A percentile compares a stretch with the other conserved stretches of the same genome.
phyloP scores from a whole-genome alignment of 2,797 vertebrate genomes.

The Hapalemur alaotrensis region DNA sequence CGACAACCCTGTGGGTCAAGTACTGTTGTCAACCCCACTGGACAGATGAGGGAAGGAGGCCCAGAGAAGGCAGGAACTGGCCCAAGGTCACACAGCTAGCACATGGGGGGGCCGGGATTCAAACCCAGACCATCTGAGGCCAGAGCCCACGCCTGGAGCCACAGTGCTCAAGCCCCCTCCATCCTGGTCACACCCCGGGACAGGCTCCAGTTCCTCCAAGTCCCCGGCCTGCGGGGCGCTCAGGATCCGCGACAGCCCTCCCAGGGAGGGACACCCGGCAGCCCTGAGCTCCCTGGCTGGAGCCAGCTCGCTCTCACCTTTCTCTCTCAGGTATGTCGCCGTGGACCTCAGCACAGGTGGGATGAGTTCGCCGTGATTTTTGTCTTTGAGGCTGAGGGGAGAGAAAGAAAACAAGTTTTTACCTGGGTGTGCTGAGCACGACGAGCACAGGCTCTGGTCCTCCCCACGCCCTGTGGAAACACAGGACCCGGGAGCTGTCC shows the following conservation, averaged over 20 bases:
- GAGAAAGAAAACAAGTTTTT: background rate
- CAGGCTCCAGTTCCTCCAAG: fast-evolving
- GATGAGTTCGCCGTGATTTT: constrained; percentile 86
- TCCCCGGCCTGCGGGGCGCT: fast-evolving
- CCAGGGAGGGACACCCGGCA: fast-evolving
- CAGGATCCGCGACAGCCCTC: fast-evolving
- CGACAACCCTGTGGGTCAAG: fast-evolving
- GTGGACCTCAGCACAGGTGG: constrained; percentile 89
- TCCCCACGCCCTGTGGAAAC: background rate
- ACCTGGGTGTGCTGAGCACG: background rate
- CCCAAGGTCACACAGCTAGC: background rate
- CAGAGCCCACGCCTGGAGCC: background rate
- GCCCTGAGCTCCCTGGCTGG: fast-evolving
- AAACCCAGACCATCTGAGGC: background rate
- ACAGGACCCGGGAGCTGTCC: fast-evolving
- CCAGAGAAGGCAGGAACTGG: background rate
- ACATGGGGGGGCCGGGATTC: background rate
- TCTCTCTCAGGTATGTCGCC: constrained; percentile 88
- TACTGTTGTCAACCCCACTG: background rate
- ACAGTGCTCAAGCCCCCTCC: fast-evolving
- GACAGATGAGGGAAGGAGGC: background rate
- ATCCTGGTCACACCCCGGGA: background rate
- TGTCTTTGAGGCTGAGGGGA: constrained; percentile 88
- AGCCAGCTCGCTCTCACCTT: constrained; percentile 84
- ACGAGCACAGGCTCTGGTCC: background rate